Evolutionary conservation across 2,113 vertebrate genomes (phyloP), one percentile per base, ranked within the genome.

Genomic region (Irena cyanogastra): DNA sequence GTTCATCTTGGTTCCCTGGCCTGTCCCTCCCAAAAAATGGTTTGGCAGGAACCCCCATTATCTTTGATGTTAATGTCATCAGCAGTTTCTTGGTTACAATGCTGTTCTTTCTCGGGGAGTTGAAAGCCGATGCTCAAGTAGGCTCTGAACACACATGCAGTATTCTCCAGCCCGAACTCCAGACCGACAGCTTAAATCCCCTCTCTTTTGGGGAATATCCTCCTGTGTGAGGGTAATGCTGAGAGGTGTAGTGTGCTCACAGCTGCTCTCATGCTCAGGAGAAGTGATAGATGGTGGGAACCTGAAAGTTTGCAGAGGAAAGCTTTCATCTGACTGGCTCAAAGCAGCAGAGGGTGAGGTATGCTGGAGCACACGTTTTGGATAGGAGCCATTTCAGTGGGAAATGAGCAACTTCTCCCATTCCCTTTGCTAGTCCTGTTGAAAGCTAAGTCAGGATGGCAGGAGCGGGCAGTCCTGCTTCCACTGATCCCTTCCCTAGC

Each of bases 11-110:
- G 85, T 95, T 95, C 90, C 83, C 45, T 85, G 74, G 78, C 59
- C 69, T 81, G 72, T 71, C 80, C 83, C 78, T 92, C 65, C 88
- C 92, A 77, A 41, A 63, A 94, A 86, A 90, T 68, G 86, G 83
- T 90, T 96, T 94, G 96, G 93, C 92, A 93, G 76, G 56, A 93
- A 9, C 92, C 47, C 31, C 30, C 24, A 37, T 74, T 84, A 95
- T 93, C 90, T 89, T 96, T 95, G 95, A 96, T 96, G 95, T 89
- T 94, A 83, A 94, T 95, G 86, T 94, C 92, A 92, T 89, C 94
- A 93, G 83, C 93, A 81, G 76, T 95, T 94, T 86, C 89, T 93
- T 83, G 66, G 83, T 96, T 94, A 82, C 78, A 90, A 11, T 47
- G 78, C 89, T 89, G 7, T 82, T 81, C 71, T 69, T 92, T 89